Evolutionary conservation across 2,113 vertebrate genomes (phyloP).

Genomic region (Centropus unirufus): DNA sequence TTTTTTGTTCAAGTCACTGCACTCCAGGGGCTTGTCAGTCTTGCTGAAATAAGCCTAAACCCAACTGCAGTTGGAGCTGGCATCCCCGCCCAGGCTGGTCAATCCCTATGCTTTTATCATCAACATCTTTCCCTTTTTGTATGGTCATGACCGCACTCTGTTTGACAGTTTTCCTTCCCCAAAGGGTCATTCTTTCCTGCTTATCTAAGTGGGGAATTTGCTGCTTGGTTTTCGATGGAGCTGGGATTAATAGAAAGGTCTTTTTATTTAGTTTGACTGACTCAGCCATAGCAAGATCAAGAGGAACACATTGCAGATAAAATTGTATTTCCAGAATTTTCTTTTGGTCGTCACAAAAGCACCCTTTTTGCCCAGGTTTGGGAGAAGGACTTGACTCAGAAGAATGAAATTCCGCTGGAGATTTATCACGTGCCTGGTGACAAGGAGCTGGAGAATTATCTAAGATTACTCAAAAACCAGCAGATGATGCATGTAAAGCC

Average conservation of each 20-base stretch:
- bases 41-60: conserved; percentile 24
- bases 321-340: conserved; percentile 16
- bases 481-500: conserved; percentile 7
- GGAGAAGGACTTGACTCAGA: neutral
- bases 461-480: conserved; percentile 47
- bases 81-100: neutral
- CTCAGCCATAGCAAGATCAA: neutral
- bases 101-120: neutral
- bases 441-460: conserved; percentile 46
- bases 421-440: conserved; percentile 54
- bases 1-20: neutral
- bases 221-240: neutral
- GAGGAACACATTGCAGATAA: conserved; percentile 5
- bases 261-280: conserved; percentile 32
- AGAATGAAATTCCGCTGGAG: conserved; percentile 22
- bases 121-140: neutral
- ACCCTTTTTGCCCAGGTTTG: conserved; percentile 26
- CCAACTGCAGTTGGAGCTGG: neutral
- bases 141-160: neutral
- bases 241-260: conserved; percentile 37
- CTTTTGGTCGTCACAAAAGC: conserved; percentile 28
- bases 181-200: neutral
- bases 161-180: neutral
- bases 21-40: neutral
- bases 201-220: neutral